phyloP scores from a whole-genome alignment of 2,888 invertebrate species.

The Bruchidius siliquastri region DNA sequence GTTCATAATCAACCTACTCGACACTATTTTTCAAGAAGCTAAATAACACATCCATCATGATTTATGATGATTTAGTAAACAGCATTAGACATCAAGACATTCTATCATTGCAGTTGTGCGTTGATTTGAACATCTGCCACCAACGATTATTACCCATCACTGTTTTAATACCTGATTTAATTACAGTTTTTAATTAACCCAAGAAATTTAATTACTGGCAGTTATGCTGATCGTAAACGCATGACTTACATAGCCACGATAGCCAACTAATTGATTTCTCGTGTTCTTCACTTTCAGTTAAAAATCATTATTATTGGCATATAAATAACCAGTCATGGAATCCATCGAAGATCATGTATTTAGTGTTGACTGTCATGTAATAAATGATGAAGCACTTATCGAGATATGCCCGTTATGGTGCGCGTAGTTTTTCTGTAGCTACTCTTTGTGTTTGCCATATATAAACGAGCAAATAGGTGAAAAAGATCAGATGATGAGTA shows the following conservation, averaged over 20 bases:
- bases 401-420: not conserved
- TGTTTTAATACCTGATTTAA: not conserved
- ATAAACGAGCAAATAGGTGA: too few species aligned
- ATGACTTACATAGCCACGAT: not conserved
- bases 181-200: not conserved
- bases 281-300: not conserved
- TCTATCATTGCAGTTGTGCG: not conserved
- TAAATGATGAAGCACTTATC: not conserved
- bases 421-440: not conserved
- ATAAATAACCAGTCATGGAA: not conserved
- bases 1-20: too few species aligned
- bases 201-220: not conserved
- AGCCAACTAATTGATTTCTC: not conserved
- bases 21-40: too few species aligned
- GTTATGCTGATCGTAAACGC: not conserved
- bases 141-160: not conserved
- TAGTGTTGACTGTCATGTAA: not conserved
- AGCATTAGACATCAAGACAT: too few species aligned
- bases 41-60: too few species aligned
- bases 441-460: too few species aligned
- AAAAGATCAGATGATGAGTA: too few species aligned
- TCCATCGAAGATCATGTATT: not conserved
- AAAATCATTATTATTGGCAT: not conserved
- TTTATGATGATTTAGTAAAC: too few species aligned
- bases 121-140: not conserved